Conservation (phyloP, 1,140 invertebrate genomes). For the Nasonia longicornis region DNA sequence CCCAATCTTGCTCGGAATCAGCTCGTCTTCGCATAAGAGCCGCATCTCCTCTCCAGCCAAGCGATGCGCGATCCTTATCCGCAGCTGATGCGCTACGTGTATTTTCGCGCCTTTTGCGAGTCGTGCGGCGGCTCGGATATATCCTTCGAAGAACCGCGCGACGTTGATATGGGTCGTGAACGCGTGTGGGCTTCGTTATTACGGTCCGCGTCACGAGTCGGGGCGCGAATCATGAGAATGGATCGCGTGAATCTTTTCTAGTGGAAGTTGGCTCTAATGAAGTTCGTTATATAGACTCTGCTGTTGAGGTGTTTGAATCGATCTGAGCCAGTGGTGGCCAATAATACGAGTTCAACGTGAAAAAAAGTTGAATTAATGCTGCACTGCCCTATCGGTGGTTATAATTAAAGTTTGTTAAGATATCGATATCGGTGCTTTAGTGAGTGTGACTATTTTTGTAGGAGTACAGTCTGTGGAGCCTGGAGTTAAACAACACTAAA, state of each 20-base stretch:
- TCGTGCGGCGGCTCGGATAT: not conserved
- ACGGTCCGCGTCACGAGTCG: not conserved
- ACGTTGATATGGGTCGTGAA: not conserved
- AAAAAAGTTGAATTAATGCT: no score
- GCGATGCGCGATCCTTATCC: not conserved
- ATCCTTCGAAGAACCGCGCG: not conserved
- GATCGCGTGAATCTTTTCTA: not conserved
- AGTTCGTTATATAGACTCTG: no score
- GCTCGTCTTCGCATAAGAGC: not conserved
- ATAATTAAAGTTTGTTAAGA: no score
- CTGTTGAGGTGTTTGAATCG: no score
- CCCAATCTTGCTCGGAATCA: not conserved
- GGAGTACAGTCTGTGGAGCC: no score
- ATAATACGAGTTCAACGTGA: no score
- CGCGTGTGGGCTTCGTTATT: constrained; percentile 2
- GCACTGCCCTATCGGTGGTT: no score
- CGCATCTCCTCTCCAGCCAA: not conserved
- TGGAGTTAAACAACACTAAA: no score
- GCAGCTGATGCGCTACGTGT: not conserved
- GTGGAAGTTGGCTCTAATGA: not conserved
- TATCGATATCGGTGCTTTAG: no score
- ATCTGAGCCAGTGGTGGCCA: no score
- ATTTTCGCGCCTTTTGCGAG: not conserved
- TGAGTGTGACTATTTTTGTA: no score
- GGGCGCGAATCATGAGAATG: not conserved